Evolutionary conservation across 2,797 vertebrate species (phyloP).

Genomic region (Gallinago nigripennis): DNA sequence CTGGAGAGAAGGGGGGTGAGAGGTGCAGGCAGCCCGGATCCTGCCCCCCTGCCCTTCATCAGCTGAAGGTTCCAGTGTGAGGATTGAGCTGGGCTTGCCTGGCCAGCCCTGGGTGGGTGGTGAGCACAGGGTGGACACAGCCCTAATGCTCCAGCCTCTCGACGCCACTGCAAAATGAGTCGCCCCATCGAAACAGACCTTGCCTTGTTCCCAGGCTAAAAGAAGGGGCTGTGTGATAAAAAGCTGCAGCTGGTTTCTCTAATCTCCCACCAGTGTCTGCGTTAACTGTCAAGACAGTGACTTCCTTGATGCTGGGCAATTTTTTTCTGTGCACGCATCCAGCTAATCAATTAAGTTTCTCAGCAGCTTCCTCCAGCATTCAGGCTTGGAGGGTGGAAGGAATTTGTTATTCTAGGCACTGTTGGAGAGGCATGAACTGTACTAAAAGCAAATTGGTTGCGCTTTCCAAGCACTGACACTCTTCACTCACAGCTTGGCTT

Average conservation of each 20-base stretch:
- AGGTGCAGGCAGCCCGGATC: background rate
- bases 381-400: conserved; percentile 32
- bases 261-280: background rate
- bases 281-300: conserved; percentile 57
- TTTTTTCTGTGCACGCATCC: conserved; percentile 51
- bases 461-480: conserved; percentile 38
- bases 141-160: background rate
- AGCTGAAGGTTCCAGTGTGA: background rate
- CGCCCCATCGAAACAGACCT: background rate
- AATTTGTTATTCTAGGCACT: conserved; percentile 66
- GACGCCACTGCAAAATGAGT: background rate
- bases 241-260: conserved; percentile 53
- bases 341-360: conserved; percentile 67
- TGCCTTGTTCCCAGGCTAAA: conserved; percentile 35
- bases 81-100: background rate
- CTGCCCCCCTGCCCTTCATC: background rate
- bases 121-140: background rate
- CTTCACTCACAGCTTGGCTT: conserved; percentile 28
- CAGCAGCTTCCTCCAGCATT: conserved; percentile 63
- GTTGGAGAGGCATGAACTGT: conserved; percentile 54
- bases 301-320: conserved; percentile 59
- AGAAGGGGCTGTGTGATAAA: conserved; percentile 17
- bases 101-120: background rate
- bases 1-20: background rate
- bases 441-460: conserved; percentile 60